Base-by-base conservation (phyloP, 1,140 invertebrate genomes). In the Cataglyphis hispanica region DNA sequence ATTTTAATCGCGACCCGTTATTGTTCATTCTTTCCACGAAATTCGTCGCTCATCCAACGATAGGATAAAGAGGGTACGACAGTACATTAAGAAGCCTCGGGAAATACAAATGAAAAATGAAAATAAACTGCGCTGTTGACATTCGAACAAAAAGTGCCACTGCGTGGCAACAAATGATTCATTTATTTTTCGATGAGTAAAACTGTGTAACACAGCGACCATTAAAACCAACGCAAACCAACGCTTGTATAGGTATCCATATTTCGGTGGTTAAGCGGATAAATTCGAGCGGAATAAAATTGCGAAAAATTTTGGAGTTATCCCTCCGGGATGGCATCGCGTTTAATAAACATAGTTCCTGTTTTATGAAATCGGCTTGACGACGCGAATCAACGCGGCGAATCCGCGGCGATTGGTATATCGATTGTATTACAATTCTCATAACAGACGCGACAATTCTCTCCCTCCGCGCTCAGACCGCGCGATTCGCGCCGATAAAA, bases 311-410 rank as follows among this genome's bases (percentile, higher is more conserved):
- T 83, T 83, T 27, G 4, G 7, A 3, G 19, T 43, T 56, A 22
- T 67, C 61, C 78, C 43, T 37, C 61, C 43, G 25, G 4, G 63
- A 53, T 66, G 67, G 40, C 58, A 81, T 53, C 66, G 34, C 40
- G 78, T 81, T 81, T 81, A 81, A 83, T 83, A 83, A 83, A 72
- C 78, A 83, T 83, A 72, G 78, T 60, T 34, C 56, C 37, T 31
- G 37, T 72, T 83, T 83, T 83, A 60, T 60, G 37, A 72, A 83
- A 83, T 83, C 78, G 78, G 50, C 37, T 74, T 31, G 53, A 43
- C 53, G 53, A 83, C 53, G 25, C 25, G 58, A 74, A 83, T 83
- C 53, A 37, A 81, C 66, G 37, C 43, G 61, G 25, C 31, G 40
- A 4, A 74, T 83, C 27, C 77, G 34, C 64, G 63, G 50, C 78